A percentile compares a stretch with the other conserved stretches of the same genome.
Conservation (phyloP, 2,888 invertebrate species). For the Ceramica pisi region DNA sequence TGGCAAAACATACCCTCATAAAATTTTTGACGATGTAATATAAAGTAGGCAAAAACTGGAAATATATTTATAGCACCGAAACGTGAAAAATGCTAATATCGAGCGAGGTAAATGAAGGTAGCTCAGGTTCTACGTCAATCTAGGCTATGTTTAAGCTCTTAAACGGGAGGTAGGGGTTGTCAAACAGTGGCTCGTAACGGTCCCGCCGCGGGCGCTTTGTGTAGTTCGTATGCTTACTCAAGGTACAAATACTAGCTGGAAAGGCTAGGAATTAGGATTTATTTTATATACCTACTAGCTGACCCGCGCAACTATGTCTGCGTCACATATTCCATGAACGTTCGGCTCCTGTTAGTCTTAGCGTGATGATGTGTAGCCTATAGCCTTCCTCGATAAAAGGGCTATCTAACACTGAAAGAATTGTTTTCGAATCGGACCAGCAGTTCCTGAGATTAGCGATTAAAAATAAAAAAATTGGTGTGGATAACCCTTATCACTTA, state of each 20-base stretch:
- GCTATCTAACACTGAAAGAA: too few species aligned
- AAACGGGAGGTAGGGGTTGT: conserved; percentile 34
- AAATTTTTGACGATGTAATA: conserved; percentile 8
- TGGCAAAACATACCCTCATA: conserved; percentile 29
- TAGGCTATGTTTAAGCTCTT: conserved; percentile 50
- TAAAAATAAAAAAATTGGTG: too few species aligned
- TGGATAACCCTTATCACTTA: too few species aligned
- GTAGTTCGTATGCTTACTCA: conserved; percentile 23
- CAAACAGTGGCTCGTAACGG: conserved; percentile 54
- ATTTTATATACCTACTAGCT: conserved; percentile 16
- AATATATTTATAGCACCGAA: conserved; percentile 9
- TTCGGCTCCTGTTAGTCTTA: too few species aligned
- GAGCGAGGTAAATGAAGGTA: conserved; percentile 1
- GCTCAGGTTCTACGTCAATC: conserved; percentile 44
- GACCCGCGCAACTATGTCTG: too few species aligned
- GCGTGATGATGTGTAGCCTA: too few species aligned
- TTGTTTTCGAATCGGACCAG: too few species aligned
- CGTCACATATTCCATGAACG: too few species aligned
- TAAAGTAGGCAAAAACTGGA: neutral
- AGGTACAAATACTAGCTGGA: conserved; percentile 22
- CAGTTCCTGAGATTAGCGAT: too few species aligned
- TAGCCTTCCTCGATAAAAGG: too few species aligned
- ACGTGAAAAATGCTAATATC: conserved; percentile 6
- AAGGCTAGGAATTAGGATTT: conserved; percentile 1
- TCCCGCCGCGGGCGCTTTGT: conserved; percentile 49